These are phyloP conservation scores for Mesaphorura yosii DNA, from an alignment of 1,140 invertebrate species.

Conservation along the genomic window DNA sequence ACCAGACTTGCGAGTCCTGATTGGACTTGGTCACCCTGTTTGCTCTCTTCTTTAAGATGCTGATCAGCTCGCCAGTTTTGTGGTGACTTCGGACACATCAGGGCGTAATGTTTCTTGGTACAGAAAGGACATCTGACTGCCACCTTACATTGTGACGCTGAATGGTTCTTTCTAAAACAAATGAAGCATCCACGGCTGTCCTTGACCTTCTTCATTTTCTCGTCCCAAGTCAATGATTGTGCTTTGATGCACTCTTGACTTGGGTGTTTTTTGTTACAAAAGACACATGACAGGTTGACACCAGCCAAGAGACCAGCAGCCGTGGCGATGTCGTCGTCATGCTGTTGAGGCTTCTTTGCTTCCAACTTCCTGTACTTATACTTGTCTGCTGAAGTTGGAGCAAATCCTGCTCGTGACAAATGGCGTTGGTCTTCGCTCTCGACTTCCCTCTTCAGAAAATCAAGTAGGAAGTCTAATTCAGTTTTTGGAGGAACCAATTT, in stretches of 20 bases:
- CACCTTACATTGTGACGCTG: not conserved
- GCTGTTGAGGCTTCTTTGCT: not conserved
- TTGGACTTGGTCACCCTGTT: not conserved
- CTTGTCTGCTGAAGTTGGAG: not conserved
- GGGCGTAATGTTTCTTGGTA: not conserved
- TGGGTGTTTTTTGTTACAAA: slow-evolving; percentile 11
- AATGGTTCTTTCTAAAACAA: slow-evolving; percentile 3
- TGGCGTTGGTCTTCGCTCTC: slow-evolving; percentile 30
- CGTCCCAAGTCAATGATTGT: not conserved
- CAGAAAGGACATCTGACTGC: not conserved
- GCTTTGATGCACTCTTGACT: slow-evolving; percentile 4
- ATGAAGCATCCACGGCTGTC: slow-evolving; percentile 4
- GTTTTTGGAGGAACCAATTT: not conserved
- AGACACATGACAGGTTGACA: not conserved
- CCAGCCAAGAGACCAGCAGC: not conserved
- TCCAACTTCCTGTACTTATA: not conserved
- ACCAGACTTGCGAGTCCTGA: not conserved
- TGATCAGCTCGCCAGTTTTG: not conserved
- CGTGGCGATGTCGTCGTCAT: not conserved
- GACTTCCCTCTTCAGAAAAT: slow-evolving; percentile 31
- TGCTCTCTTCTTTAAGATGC: not conserved
- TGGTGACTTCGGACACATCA: slow-evolving; percentile 1
- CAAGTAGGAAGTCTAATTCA: slow-evolving; percentile 24
- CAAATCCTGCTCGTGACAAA: slow-evolving; percentile 17
- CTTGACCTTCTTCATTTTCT: slow-evolving; percentile 1